Percentiles rank a stretch among this genome's conserved stretches.
Evolutionary conservation across 2,113 vertebrate species (phyloP).

Genomic region (Gymnogyps californianus): DNA sequence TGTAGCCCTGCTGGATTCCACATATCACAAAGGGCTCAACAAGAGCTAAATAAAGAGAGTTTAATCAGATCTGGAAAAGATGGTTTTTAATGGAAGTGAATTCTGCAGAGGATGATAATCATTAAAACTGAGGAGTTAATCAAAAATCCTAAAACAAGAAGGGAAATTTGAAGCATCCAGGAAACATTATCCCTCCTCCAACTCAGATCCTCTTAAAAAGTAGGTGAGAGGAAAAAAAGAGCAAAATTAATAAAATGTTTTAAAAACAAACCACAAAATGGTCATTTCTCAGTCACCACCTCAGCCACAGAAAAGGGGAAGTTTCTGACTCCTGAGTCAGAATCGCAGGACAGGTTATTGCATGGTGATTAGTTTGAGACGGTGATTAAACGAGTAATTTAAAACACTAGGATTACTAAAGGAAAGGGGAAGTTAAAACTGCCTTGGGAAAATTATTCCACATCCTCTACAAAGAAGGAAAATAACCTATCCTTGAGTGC

Average conservation of each 20-base stretch:
- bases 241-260: neutral
- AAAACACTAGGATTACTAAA: slow-evolving; percentile 64
- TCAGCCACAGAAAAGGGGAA: neutral
- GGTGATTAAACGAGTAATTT: slow-evolving; percentile 65
- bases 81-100: slow-evolving; percentile 65
- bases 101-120: slow-evolving; percentile 65
- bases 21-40: slow-evolving; percentile 53
- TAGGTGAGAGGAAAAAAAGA: neutral
- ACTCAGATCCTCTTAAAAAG: neutral
- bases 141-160: slow-evolving; percentile 56
- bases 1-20: slow-evolving; percentile 57
- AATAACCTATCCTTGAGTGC: slow-evolving; percentile 60
- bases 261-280: neutral
- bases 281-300: neutral
- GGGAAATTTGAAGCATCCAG: slow-evolving; percentile 13
- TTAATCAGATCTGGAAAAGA: slow-evolving; percentile 67
- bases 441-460: slow-evolving; percentile 61
- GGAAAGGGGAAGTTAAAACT: slow-evolving; percentile 57
- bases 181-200: neutral
- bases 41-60: slow-evolving; percentile 64
- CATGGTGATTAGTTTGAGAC: slow-evolving; percentile 42
- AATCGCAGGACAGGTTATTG: slow-evolving; percentile 51
- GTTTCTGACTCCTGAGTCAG: slow-evolving; percentile 6
- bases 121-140: slow-evolving; percentile 69
- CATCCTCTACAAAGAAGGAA: slow-evolving; percentile 56